phyloP scores from a whole-genome alignment of 2,113 vertebrate species.

The Rhinoderma darwinii region DNA sequence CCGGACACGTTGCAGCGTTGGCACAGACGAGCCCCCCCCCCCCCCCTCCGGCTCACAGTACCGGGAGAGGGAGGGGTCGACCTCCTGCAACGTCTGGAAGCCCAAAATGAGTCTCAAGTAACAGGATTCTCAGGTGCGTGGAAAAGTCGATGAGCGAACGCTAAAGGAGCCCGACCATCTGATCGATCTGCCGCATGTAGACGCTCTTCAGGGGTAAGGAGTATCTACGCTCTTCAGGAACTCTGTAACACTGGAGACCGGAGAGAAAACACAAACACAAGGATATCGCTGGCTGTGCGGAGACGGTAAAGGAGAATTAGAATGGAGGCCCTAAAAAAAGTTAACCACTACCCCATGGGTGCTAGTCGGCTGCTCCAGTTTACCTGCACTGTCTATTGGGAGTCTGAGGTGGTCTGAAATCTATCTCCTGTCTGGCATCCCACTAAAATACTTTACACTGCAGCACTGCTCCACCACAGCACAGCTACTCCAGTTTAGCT shows the following conservation, averaged over 20 bases:
- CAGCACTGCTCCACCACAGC: not conserved
- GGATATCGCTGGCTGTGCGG: no score
- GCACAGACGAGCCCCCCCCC: not conserved
- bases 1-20: not conserved
- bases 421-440: no score
- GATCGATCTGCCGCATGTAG: conserved; percentile 98
- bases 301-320: no score
- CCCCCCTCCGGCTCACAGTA: no score
- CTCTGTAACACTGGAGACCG: conserved; percentile 83
- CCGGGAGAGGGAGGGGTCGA: not conserved
- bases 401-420: no score
- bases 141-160: not conserved
- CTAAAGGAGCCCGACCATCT: conserved; percentile 95
- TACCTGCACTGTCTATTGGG: not conserved
- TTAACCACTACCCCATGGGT: no score
- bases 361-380: no score
- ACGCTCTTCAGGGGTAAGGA: conserved; percentile 90
- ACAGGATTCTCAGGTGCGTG: not conserved
- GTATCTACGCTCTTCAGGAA: conserved; percentile 90
- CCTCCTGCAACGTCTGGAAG: not conserved
- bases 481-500: no score
- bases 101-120: not conserved
- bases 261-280: not conserved
- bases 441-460: not conserved
- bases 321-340: no score